A percentile compares a stretch with the other conserved stretches of the same genome.
These are phyloP conservation scores for Fopius arisanus DNA, from an alignment of 1,140 invertebrate genomes.

Conservation along the genomic window DNA sequence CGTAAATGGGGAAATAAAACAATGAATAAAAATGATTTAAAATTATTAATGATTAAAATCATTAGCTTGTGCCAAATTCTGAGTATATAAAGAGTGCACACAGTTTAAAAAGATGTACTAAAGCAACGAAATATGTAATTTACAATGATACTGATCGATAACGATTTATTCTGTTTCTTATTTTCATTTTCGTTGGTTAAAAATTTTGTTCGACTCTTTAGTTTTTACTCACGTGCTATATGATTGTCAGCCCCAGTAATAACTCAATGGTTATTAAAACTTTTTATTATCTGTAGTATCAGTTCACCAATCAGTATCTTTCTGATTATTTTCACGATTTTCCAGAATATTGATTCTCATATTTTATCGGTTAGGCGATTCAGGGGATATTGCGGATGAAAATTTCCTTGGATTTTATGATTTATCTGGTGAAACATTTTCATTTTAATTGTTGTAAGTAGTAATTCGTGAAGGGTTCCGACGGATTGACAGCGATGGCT, in stretches of 20 bases:
- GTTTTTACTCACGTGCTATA: background rate
- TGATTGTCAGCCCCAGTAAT: too few relatives aligned
- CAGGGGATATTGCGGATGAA: background rate
- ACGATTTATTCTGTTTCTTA: background rate
- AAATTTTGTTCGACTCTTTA: background rate
- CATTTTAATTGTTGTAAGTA: background rate
- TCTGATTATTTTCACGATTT: background rate
- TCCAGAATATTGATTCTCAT: background rate
- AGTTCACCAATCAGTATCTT: background rate
- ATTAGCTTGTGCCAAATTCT: conserved; percentile 31
- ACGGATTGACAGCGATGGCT: conserved; percentile 8
- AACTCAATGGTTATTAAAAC: background rate
- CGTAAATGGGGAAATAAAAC: conserved; percentile 44
- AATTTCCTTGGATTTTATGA: background rate
- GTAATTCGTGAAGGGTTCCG: background rate
- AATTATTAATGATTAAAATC: conserved; percentile 9
- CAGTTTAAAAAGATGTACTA: conserved; percentile 13
- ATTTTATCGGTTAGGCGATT: background rate
- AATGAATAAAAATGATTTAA: background rate
- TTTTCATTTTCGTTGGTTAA: background rate
- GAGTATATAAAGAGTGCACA: background rate
- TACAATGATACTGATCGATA: background rate
- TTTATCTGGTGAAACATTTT: background rate
- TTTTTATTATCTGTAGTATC: background rate
- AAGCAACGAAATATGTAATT: conserved; percentile 29